Conservation (phyloP, 2,113 vertebrate species). For the Paedocypris sp. region DNA sequence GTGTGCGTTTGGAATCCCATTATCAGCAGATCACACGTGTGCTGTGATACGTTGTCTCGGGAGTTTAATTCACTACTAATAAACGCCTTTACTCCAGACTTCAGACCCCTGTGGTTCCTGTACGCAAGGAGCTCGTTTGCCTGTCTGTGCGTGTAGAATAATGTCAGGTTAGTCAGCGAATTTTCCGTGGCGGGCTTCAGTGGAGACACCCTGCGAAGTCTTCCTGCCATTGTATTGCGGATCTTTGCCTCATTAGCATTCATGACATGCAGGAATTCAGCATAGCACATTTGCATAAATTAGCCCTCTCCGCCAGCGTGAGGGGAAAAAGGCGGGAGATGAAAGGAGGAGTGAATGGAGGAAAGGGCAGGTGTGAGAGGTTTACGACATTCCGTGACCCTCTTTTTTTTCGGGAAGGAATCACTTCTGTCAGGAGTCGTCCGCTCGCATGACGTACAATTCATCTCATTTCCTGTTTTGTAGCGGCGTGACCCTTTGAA, state of each 20-base stretch:
- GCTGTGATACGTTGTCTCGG: not conserved
- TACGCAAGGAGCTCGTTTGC: constrained; percentile 2
- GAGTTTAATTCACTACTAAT: not conserved
- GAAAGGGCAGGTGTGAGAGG: constrained; percentile 9
- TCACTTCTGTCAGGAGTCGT: constrained; percentile 34
- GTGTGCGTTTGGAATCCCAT: too few species aligned
- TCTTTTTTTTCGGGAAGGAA: constrained; percentile 41
- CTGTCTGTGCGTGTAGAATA: constrained; percentile 25
- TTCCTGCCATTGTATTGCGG: constrained; percentile 38
- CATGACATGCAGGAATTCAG: constrained; percentile 54
- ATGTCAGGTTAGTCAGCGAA: constrained; percentile 55
- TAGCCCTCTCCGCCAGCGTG: constrained; percentile 39
- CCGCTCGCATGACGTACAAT: constrained; percentile 68
- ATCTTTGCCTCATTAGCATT: constrained; percentile 49
- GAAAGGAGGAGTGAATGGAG: constrained; percentile 1
- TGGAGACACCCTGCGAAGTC: constrained; percentile 6
- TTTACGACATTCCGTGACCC: constrained; percentile 32
- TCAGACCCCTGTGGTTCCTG: not conserved
- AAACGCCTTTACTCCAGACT: not conserved
- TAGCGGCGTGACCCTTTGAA: constrained; percentile 69
- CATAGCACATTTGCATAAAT: constrained; percentile 50
- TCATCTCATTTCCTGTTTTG: constrained; percentile 72
- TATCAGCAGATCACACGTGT: too few species aligned
- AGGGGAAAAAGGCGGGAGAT: constrained; percentile 37
- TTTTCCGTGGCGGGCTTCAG: constrained; percentile 35